Evolutionary conservation across 2,888 invertebrate genomes (phyloP), one percentile per base, ranked within the genome.

Genomic region (Macaria liturata): DNA sequence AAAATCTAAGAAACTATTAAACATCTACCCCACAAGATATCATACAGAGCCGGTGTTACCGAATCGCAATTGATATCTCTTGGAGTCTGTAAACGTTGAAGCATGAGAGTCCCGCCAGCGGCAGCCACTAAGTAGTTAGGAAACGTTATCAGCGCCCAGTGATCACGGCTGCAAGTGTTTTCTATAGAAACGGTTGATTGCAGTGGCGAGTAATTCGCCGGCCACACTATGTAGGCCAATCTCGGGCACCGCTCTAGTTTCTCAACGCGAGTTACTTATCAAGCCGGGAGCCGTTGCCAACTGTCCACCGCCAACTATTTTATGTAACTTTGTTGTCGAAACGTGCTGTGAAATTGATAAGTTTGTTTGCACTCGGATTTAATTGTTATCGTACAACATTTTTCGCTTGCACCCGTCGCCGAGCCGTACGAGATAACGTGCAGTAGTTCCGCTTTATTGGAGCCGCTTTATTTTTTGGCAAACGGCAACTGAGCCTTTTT

Each of bases 281-380:
- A 84, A 75, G 80, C 72, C 81, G 82, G 88, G 83, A 88, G 83
- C 76, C 76, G 80, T 82, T 87, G 85, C 85, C 88, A 86, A 81
- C 86, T 72, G 76, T 78, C 78, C 80, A 81, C 81, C 75, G 84
- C 81, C 81, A 83, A 83, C 81, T 69, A 76, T 80, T 88, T 90
- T 87, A 88, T 88, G 84, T 88, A 91, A 91, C 86, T 84, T 83
- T 85, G 83, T 87, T 90, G 84, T 87, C 75, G 89, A 90, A 89
- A 90, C 83, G 78, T 83, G 85, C 84, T 80, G 80, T 82, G 83
- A 78, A 80, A 81, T 78, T 83, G 81, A 82, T 83, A 81, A 81
- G 78, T 80, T 80, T 80, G 76, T 81, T 81, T 75, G 68, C 71
- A 67, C 68, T 70, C 63, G 61, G 65, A 65, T 69, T 70, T 64